These are phyloP conservation scores for Etheostoma nigrum DNA, from an alignment of 2,797 vertebrate genomes.

Conservation along the genomic window DNA sequence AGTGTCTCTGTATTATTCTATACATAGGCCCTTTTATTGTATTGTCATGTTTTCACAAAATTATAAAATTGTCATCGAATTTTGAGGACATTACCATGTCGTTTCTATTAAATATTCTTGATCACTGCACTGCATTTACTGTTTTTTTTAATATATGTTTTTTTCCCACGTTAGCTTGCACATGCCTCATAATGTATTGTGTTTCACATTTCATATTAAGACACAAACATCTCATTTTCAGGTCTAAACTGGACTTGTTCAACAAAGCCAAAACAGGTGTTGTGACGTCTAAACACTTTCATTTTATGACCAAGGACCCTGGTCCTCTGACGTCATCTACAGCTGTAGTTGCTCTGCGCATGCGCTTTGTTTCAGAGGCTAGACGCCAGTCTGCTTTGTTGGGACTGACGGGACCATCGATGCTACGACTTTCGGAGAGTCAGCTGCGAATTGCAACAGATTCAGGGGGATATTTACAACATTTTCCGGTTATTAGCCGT, in stretches of 20 bases:
- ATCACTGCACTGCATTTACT: not conserved
- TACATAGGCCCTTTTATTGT: no score
- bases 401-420: constrained; percentile 38
- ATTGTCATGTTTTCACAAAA: no score
- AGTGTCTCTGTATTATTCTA: not conserved
- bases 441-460: not conserved
- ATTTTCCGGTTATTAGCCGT: not conserved
- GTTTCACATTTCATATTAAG: not conserved
- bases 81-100: not conserved
- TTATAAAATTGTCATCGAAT: not conserved
- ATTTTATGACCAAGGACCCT: not conserved
- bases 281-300: not conserved
- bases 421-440: constrained; percentile 45
- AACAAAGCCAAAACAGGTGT: constrained; percentile 5
- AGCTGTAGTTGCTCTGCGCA: constrained; percentile 66
- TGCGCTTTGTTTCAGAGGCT: constrained; percentile 62
- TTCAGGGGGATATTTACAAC: not conserved
- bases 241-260: not conserved
- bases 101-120: not conserved
- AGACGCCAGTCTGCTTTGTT: constrained; percentile 73
- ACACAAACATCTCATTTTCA: no score
- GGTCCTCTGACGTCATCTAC: constrained; percentile 71
- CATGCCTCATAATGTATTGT: no score
- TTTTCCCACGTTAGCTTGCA: not conserved
- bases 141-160: not conserved